These are phyloP conservation scores for Trimorus sp. DNA, from an alignment of 2,888 invertebrate genomes.

Conservation along the genomic window DNA sequence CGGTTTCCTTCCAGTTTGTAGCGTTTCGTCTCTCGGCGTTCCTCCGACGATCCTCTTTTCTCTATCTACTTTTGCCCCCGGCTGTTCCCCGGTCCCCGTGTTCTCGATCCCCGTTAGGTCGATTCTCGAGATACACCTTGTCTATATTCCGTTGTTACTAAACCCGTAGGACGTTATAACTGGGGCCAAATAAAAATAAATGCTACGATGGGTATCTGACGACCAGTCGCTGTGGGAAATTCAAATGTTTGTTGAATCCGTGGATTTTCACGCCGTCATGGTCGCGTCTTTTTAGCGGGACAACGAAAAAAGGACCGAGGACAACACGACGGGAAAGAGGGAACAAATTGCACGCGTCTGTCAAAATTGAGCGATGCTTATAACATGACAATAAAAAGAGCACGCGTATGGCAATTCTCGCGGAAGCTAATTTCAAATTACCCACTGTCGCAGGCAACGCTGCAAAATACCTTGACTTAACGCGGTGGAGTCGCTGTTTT, in stretches of 20 bases:
- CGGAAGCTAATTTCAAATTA: slow-evolving; percentile 29
- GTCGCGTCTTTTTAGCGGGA: slow-evolving; percentile 6
- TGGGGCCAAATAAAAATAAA: slow-evolving; percentile 55
- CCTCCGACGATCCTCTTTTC: slow-evolving; percentile 72
- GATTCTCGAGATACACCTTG: slow-evolving; percentile 67
- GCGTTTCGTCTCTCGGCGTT: slow-evolving; percentile 74
- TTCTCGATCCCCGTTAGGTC: slow-evolving; percentile 61
- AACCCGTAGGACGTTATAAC: slow-evolving; percentile 53
- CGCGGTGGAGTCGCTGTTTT: slow-evolving; percentile 5
- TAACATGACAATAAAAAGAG: not conserved
- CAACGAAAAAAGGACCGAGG: too few species aligned
- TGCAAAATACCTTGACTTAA: not conserved
- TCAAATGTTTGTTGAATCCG: slow-evolving; percentile 13
- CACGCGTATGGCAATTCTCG: not conserved
- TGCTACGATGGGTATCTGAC: slow-evolving; percentile 24
- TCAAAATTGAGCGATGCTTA: slow-evolving; percentile 17
- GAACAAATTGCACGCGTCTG: not conserved
- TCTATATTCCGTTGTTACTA: slow-evolving; percentile 62
- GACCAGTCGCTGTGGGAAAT: slow-evolving; percentile 28
- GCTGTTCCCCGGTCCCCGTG: slow-evolving; percentile 22
- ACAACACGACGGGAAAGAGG: too few species aligned
- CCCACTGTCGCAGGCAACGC: slow-evolving; percentile 22
- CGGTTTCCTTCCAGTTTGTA: slow-evolving; percentile 75
- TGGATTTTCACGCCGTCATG: slow-evolving; percentile 5
- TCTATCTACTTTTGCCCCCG: slow-evolving; percentile 46